phyloP scores from a whole-genome alignment of 2,888 invertebrate genomes.

The Ceratothoa steindachneri region DNA sequence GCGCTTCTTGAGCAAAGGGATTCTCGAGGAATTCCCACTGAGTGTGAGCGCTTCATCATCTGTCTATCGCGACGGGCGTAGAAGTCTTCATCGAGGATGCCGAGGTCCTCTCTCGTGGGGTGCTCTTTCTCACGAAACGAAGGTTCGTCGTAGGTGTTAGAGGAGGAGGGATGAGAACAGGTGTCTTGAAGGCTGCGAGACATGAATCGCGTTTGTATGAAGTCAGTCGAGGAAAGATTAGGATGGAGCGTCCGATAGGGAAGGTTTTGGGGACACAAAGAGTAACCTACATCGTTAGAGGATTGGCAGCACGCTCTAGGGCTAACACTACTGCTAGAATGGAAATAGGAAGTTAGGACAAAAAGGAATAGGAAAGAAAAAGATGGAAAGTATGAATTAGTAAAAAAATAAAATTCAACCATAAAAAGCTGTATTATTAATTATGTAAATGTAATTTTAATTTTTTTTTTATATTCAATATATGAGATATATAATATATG shows the following conservation, averaged over 20 bases:
- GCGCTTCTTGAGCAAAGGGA: constrained; percentile 13
- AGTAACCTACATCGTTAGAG: constrained; percentile 12
- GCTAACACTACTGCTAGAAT: constrained; percentile 30
- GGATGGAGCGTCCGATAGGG: constrained; percentile 3
- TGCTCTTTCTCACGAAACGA: not conserved
- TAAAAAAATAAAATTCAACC: constrained; percentile 1
- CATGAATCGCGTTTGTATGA: constrained; percentile 13
- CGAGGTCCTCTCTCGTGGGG: not conserved
- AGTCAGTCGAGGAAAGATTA: constrained; percentile 9
- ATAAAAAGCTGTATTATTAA: constrained; percentile 10
- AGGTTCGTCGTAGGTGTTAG: constrained; percentile 1
- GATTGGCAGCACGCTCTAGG: constrained; percentile 10
- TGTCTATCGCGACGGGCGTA: not conserved
- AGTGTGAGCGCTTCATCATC: constrained; percentile 3
- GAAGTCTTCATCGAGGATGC: not conserved
- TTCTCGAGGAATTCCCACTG: constrained; percentile 5
- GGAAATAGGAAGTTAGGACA: constrained; percentile 33
- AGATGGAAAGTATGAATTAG: constrained; percentile 14
- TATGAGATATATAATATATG: not conserved
- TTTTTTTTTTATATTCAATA: not conserved
- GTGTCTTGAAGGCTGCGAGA: constrained; percentile 15
- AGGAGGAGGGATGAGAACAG: not conserved
- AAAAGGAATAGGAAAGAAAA: constrained; percentile 42
- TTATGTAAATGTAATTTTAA: constrained; percentile 2
- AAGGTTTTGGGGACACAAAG: constrained; percentile 13